Base-by-base conservation (phyloP, 2,113 vertebrate genomes). In the Salvelinus sp. region DNA sequence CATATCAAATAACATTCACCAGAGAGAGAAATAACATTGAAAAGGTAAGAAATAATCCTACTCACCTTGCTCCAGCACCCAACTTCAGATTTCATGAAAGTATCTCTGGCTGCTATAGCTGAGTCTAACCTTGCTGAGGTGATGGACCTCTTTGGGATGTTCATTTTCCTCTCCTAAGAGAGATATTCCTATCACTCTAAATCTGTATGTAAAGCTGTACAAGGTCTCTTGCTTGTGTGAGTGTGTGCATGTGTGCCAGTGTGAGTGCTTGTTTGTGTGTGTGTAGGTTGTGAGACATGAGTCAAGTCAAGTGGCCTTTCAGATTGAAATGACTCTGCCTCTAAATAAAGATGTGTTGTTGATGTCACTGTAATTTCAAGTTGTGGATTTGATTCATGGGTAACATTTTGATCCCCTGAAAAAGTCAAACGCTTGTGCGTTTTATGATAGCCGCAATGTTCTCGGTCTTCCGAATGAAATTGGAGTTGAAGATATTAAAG, bases 31-130 rank as follows among this genome's bases (percentile, higher is more conserved):
- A 70, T 47, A 25, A 75, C 71, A 79, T 72, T 44, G 48, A 47
- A 48, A 66, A 71, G 75, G 44, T 69, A 3, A 44, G 38, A 44
- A 48, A 18, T 74, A 80, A 82, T 78, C 48, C 76, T n/a, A 47
- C 2, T 70, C 75, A 82, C 72, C 70, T 80, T 50, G 14, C 72
- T 33, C 5, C 14, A 2, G 33, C 54, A 70, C 33, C 68, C 3
- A 18, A 48, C 28, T 44, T 67, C n/a, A 57, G 20, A 57, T 44
- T 44, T 44, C 38, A 44, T 44, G 5, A 14, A 57, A 18, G 54
- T 23, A 22, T 67, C 28, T 72, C 67, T 69, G 67, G 6, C 50
- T 73, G 80, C 73, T 72, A 63, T 64, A 67, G 7, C 25, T 72
- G 20, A 7, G n/a, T 63, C 4, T 22, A 12, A 44, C 9, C 38